These are phyloP conservation scores for Nannobrachium achirus DNA, from an alignment of 2,113 vertebrate genomes.

Conservation along the genomic window DNA sequence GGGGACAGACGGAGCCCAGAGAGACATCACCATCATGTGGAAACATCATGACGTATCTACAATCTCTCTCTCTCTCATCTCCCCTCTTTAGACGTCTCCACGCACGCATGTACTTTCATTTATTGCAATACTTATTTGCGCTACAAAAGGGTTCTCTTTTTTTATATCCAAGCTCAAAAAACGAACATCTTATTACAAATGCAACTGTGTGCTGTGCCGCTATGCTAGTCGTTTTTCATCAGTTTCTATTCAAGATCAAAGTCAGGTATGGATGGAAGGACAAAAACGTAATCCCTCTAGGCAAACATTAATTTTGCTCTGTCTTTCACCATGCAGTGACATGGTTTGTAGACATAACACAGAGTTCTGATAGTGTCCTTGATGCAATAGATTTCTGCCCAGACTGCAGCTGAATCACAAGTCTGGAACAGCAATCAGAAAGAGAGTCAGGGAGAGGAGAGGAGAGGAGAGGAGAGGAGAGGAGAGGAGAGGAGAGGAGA, in stretches of 20 bases:
- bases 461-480: conserved; percentile 1
- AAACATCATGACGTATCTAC: background rate
- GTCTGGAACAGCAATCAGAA: conserved; percentile 46
- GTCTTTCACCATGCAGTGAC: conserved; percentile 35
- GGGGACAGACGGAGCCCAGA: background rate
- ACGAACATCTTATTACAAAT: conserved; percentile 21
- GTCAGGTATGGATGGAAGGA: conserved; percentile 22
- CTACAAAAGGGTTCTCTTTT: background rate
- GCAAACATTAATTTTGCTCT: conserved; percentile 58
- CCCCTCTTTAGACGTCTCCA: no score
- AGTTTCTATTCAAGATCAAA: conserved; percentile 23
- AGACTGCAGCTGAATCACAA: conserved; percentile 41
- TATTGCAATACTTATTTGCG: no score
- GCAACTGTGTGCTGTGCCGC: conserved; percentile 1
- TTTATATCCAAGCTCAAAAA: background rate
- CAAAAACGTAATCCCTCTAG: conserved; percentile 39
- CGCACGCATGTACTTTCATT: no score
- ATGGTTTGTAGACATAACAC: conserved; percentile 41
- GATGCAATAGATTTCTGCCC: conserved; percentile 54
- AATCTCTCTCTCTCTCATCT: background rate
- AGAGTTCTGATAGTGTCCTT: conserved; percentile 50
- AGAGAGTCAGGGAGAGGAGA: conserved; percentile 13
- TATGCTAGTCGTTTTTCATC: conserved; percentile 32
- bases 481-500: conserved; percentile 17
- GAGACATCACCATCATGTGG: conserved; percentile 23